phyloP scores from a whole-genome alignment of 2,113 vertebrate species.

The Pyrgilauda ruficollis region DNA sequence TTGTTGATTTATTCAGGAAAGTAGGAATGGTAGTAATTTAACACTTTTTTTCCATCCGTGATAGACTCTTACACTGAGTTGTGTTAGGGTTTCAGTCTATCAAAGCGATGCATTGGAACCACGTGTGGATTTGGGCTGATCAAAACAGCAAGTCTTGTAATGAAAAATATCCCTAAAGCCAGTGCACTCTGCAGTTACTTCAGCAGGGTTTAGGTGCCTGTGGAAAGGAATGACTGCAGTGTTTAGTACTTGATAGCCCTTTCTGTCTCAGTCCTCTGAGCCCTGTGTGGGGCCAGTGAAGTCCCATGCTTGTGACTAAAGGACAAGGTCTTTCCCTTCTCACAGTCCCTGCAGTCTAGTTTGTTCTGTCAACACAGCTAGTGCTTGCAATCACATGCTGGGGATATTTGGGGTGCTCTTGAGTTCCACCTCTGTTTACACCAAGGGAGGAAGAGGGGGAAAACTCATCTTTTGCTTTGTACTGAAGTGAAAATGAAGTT shows the following conservation, averaged over 20 bases:
- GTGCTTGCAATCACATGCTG: neutral
- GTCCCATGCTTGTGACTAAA: neutral
- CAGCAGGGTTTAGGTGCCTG: neutral
- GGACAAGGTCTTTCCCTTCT: neutral
- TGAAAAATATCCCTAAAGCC: neutral
- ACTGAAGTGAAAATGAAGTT: neutral
- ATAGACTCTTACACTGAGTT: neutral
- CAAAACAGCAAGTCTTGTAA: fast-evolving
- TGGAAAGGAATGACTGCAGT: neutral
- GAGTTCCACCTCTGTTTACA: neutral
- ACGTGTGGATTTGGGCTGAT: neutral
- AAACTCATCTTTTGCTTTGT: neutral
- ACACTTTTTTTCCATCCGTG: neutral
- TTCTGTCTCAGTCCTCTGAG: neutral
- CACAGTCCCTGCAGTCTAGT: neutral
- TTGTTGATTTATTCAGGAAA: neutral
- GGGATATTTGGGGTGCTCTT: neutral
- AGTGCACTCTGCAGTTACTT: neutral
- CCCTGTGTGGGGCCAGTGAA: neutral
- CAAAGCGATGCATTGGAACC: neutral
- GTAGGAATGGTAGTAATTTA: neutral
- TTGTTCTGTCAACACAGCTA: neutral
- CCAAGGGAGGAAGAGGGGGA: neutral
- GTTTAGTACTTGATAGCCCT: neutral
- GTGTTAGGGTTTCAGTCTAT: neutral